Conservation (phyloP, 2,113 vertebrate species). For the Microtus pennsylvanicus region DNA sequence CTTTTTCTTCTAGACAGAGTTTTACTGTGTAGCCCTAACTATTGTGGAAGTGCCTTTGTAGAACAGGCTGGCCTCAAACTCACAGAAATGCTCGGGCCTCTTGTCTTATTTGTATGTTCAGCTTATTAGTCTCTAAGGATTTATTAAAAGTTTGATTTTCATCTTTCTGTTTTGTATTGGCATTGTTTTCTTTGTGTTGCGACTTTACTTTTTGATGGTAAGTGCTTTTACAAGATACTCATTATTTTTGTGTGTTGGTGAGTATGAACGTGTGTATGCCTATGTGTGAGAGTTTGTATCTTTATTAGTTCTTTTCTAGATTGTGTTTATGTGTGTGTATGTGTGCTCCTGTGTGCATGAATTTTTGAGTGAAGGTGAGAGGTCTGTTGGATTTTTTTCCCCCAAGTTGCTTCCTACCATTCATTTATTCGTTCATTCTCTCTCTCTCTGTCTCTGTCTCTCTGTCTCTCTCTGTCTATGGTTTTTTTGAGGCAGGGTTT, state of each 20-base stretch:
- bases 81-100: background rate
- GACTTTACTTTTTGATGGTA: background rate
- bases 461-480: no score
- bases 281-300: background rate
- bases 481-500: no score
- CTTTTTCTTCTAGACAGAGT: background rate
- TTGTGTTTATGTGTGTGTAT: background rate
- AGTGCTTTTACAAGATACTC: background rate
- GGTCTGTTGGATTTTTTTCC: background rate
- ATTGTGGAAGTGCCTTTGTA: background rate
- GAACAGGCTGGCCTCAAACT: background rate
- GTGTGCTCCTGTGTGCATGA: background rate
- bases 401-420: background rate
- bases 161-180: background rate
- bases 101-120: constrained; percentile 5
- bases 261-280: background rate
- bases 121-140: background rate
- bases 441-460: no score
- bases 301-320: background rate
- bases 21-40: background rate
- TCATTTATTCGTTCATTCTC: no score
- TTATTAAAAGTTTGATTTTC: background rate
- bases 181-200: background rate
- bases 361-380: background rate
- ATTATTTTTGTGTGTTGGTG: background rate